Evolutionary conservation across 1,140 invertebrate genomes (phyloP), one percentile per base, ranked within the genome.

Genomic region (Cecropterus lyciades): DNA sequence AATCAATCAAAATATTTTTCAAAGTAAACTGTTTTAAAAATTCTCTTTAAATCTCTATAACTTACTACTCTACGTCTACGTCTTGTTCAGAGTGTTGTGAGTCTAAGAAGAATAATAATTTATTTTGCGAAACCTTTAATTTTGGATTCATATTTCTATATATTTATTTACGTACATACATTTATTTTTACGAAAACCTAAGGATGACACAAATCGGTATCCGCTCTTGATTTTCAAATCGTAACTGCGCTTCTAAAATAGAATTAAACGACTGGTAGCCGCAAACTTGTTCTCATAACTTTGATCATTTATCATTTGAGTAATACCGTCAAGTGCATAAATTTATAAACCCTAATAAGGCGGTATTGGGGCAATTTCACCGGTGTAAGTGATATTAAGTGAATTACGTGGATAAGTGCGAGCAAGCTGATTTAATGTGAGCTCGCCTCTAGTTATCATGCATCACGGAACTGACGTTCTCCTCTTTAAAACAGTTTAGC

Each of bases 391-490:
- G 85, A 87, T 84, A 79, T 87, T 87, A 86, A 89, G 76, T 84
- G 81, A 84, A 84, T 86, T 74, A 75, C 65, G 51, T 27, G 53
- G 62, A 70, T 59, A 73, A 84, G 75, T 79, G 77, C 76, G 74
- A 80, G 79, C 77, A 87, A 80, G 67, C 74, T 79, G 80, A 84
- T 83, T 84, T 84, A 88, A 84, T 80, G 68, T 79, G 79, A 78
- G 65, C 79, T 80, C 55, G 87, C 89, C 82, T 77, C 77, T 82
- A 89, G 85, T 89, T 89, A 91, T 84, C 81, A 87, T 89, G 85
- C 75, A 91, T 89, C 87, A 89, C 67, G 76, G 73, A n/a, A 74
- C 82, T 65, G 84, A 78, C 77, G 73, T 78, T 65, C 72, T 83
- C 70, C 72, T 77, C 70, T 79, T 71, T 69, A 71, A 78, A 75